Evolutionary conservation across 2,113 vertebrate species (phyloP).

Genomic region (Gnathonemus longibarbis): DNA sequence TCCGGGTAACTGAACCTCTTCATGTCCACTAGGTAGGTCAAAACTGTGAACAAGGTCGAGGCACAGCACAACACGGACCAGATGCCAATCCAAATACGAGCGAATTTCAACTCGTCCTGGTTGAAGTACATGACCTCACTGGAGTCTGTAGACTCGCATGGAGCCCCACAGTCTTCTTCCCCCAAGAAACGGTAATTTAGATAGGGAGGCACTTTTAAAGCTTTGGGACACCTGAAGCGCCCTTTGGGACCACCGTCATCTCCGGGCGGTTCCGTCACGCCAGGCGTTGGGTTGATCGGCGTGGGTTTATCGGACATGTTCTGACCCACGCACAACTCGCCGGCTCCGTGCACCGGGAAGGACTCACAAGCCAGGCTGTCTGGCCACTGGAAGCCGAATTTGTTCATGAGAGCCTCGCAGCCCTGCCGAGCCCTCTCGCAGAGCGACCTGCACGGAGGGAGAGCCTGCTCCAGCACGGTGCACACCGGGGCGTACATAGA

Average conservation of each 20-base stretch:
- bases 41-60: slow-evolving; percentile 75
- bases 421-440: slow-evolving; percentile 65
- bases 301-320: slow-evolving; percentile 63
- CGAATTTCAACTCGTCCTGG: slow-evolving; percentile 70
- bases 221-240: slow-evolving; percentile 68
- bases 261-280: slow-evolving; percentile 12
- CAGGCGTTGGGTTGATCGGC: slow-evolving; percentile 45
- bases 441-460: slow-evolving; percentile 63
- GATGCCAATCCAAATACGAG: slow-evolving; percentile 76
- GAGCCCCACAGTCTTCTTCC: slow-evolving; percentile 73
- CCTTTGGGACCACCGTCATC: slow-evolving; percentile 28
- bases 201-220: slow-evolving; percentile 69
- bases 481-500: slow-evolving; percentile 73
- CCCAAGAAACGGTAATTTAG: slow-evolving; percentile 76
- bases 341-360: slow-evolving; percentile 70
- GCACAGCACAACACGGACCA: slow-evolving; percentile 78
- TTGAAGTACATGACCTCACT: slow-evolving; percentile 76
- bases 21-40: slow-evolving; percentile 81
- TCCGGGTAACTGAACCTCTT: slow-evolving; percentile 75
- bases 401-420: slow-evolving; percentile 88
- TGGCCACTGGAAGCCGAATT: slow-evolving; percentile 90
- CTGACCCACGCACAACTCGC: slow-evolving; percentile 72
- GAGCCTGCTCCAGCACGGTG: slow-evolving; percentile 75
- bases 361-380: slow-evolving; percentile 74
- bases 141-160: slow-evolving; percentile 64